A percentile compares a stretch with the other conserved stretches of the same genome.
Conservation (phyloP, 2,797 vertebrate genomes). For the Vipera ursinii region DNA sequence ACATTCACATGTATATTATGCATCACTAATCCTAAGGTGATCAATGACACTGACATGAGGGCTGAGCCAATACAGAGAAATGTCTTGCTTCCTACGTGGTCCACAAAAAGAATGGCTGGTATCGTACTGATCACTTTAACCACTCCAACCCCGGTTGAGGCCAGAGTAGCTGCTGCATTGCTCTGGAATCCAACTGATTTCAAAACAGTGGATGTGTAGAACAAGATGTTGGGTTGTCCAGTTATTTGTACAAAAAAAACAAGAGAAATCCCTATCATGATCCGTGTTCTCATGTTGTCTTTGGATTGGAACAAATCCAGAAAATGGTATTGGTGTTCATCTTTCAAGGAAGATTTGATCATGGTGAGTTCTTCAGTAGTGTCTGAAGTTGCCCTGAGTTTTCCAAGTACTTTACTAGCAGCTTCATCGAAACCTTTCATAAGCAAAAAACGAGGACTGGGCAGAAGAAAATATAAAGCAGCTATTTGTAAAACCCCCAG, state of each 20-base stretch:
- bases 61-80: constrained; percentile 88
- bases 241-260: constrained; percentile 93
- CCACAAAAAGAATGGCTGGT: constrained; percentile 86
- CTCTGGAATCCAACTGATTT: constrained; percentile 92
- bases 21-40: constrained; percentile 82
- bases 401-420: constrained; percentile 80
- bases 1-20: constrained; percentile 83
- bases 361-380: constrained; percentile 80
- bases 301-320: constrained; percentile 84
- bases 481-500: constrained; percentile 82
- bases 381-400: constrained; percentile 72
- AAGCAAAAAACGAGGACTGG: constrained; percentile 90
- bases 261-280: constrained; percentile 83
- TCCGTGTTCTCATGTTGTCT: constrained; percentile 86
- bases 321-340: constrained; percentile 85
- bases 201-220: constrained; percentile 90
- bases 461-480: constrained; percentile 85
- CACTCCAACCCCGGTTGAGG: constrained; percentile 89
- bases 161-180: constrained; percentile 87
- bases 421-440: constrained; percentile 79
- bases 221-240: constrained; percentile 92
- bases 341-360: constrained; percentile 85
- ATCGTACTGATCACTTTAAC: constrained; percentile 89
- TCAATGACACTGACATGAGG: constrained; percentile 82
- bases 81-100: constrained; percentile 87